Base-by-base conservation (phyloP, 2,797 vertebrate genomes). In the Lacerta bilineata region DNA sequence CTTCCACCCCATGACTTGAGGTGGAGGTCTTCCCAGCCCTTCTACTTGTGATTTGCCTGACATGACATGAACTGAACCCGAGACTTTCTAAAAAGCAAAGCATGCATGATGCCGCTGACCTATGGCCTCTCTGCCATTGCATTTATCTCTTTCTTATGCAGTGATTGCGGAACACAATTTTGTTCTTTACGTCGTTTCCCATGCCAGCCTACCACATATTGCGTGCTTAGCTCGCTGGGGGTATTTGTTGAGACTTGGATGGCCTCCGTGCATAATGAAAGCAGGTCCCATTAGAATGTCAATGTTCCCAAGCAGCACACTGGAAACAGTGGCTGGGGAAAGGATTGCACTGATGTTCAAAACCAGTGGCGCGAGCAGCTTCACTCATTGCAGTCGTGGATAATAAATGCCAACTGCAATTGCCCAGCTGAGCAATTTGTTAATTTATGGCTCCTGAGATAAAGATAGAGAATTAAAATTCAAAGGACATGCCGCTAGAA, bases 401-500 rank as follows among this genome's bases (percentile, higher is more conserved):
- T 39, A 33, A 13, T 64, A 90, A 13, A 66, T 74, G 46, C n/a
- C 72, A 29, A 33, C 6, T 2, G 64, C 85, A n/a, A 83, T 88
- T 36, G 87, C 29, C 33, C 83, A 85, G 8, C 17, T 25, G 66
- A 41, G 64, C 15, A 61, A 61, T 74, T 11, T 23, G 27, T 81
- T 39, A n/a, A 81, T 29, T 23, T n/a, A 59, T 23, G 68, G 1
- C 8, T n/a, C 7, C 59, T n/a, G 85, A 84, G 41, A 10, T 82
- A 69, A 90, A 93, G 50, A 76, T 43, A 79, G 72, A 87, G 88
- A 72, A 89, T 85, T 76, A 84, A 91, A 84, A 80, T 75, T 17
- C 69, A 33, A 83, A 90, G 33, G 8, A 5, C n/a, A 6, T 27
- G 0, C 85, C 83, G 85, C 33, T 0, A 0, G 69, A 20, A 5